phyloP scores from a whole-genome alignment of 2,113 vertebrate species.

The Pseudolaguvia tuberculata region DNA sequence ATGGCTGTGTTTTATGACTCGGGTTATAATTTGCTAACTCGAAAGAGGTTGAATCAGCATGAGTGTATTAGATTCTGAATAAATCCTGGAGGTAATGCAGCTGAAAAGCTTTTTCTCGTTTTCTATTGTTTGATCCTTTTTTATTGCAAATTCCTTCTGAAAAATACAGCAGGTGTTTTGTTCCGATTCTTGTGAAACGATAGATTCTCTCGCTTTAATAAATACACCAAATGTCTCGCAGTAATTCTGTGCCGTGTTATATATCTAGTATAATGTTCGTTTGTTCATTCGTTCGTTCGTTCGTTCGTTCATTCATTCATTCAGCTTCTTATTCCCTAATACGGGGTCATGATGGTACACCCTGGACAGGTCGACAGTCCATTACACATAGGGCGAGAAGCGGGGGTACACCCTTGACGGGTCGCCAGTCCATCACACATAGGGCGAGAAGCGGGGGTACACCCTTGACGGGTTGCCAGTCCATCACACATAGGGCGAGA shows the following conservation, averaged over 20 bases:
- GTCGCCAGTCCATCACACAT: too few relatives aligned
- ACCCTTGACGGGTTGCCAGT: too few relatives aligned
- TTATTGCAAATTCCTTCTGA: background rate
- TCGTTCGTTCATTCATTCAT: background rate
- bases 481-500: too few relatives aligned
- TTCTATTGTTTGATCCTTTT: background rate
- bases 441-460: too few relatives aligned
- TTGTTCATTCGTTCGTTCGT: background rate
- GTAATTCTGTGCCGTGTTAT: too few relatives aligned
- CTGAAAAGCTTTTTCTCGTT: background rate
- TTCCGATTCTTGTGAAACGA: background rate
- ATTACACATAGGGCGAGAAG: too few relatives aligned
- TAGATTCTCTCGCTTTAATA: background rate
- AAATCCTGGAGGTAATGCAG: background rate
- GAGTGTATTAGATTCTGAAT: background rate
- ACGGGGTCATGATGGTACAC: too few relatives aligned
- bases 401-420: too few relatives aligned
- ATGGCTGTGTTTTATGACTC: slow-evolving; percentile 9
- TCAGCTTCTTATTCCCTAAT: too few relatives aligned
- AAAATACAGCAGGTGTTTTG: background rate
- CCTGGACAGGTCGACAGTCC: too few relatives aligned
- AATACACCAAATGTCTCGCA: too few relatives aligned
- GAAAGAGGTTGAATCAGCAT: background rate
- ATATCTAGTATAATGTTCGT: too few relatives aligned
- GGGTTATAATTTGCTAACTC: background rate